These are phyloP conservation scores for Borostomias antarcticus DNA, from an alignment of 2,797 vertebrate species.

Conservation along the genomic window DNA sequence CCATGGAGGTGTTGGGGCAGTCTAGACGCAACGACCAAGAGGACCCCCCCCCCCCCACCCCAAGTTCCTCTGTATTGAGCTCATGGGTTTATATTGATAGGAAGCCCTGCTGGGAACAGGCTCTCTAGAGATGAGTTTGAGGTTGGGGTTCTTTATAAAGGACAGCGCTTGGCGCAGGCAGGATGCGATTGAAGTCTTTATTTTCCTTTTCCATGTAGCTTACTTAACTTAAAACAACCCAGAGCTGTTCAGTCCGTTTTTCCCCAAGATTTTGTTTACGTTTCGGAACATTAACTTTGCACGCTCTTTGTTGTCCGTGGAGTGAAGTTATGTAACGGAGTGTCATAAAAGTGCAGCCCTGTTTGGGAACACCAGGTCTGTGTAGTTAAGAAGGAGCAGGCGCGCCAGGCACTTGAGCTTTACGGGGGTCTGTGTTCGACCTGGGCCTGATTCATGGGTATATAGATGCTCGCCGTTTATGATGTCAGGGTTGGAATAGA, in stretches of 20 bases:
- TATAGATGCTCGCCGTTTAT: constrained; percentile 74
- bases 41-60: constrained; percentile 20
- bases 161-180: too few relatives aligned
- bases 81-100: too few relatives aligned
- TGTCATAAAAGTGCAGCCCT: constrained; percentile 66
- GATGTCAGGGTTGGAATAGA: constrained; percentile 66
- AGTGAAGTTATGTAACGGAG: constrained; percentile 73
- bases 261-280: constrained; percentile 68
- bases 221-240: neutral
- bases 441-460: constrained; percentile 59
- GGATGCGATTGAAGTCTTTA: neutral
- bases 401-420: constrained; percentile 60
- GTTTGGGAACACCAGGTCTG: constrained; percentile 68
- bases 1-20: constrained; percentile 47
- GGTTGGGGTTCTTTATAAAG: too few relatives aligned
- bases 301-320: constrained; percentile 75
- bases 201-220: neutral
- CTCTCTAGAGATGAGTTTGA: too few relatives aligned
- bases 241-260: constrained; percentile 35
- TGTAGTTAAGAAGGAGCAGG: constrained; percentile 69
- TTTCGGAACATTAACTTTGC: constrained; percentile 81
- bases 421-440: constrained; percentile 60
- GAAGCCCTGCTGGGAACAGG: too few relatives aligned
- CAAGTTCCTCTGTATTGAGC: neutral
- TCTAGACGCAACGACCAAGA: constrained; percentile 49